phyloP scores from a whole-genome alignment of 2,888 invertebrate genomes.

The Campoplex capitator region DNA sequence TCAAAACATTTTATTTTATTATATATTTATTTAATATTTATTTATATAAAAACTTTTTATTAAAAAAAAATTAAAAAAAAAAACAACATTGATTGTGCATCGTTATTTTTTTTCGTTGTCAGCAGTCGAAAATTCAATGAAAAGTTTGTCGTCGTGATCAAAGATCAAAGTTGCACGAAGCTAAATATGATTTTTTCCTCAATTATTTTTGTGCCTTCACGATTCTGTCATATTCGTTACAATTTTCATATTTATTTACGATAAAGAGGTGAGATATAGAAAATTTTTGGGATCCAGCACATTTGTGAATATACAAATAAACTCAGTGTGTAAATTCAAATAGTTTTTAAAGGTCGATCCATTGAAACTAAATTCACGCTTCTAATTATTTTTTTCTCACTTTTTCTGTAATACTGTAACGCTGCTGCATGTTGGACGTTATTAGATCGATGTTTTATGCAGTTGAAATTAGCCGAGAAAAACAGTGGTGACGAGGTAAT shows the following conservation, averaged over 20 bases:
- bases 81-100: no score
- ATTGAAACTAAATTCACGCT: constrained; percentile 78
- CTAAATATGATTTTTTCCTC: background rate
- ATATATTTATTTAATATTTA: no score
- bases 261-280: background rate
- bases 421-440: background rate
- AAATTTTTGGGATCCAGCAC: no score
- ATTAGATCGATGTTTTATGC: background rate
- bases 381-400: constrained; percentile 62
- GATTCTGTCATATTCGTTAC: background rate
- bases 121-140: background rate
- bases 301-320: background rate
- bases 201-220: no score
- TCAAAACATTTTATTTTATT: background rate
- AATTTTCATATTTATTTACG: background rate
- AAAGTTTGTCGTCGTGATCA: background rate
- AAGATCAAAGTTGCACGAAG: background rate
- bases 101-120: background rate
- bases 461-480: background rate
- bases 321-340: constrained; percentile 80
- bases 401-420: background rate
- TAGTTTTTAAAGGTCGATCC: constrained; percentile 84
- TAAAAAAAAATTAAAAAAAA: no score
- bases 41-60: no score
- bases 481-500: background rate